Evolutionary conservation across 2,888 invertebrate species (phyloP).

Genomic region (Lepidochitona cinerea): DNA sequence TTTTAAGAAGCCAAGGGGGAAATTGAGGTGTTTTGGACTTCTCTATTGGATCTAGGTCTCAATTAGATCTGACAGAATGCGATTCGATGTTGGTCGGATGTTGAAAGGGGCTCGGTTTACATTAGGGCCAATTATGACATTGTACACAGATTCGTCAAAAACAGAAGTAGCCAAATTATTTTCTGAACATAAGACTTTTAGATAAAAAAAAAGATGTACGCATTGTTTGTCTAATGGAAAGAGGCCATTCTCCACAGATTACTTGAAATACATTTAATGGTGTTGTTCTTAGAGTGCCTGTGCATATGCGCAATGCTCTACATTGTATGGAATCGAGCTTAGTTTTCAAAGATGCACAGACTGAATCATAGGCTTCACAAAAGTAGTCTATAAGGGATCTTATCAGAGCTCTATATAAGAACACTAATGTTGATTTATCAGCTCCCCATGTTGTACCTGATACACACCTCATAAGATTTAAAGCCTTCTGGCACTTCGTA

Average conservation of each 20-base stretch:
- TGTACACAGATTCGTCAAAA: no score
- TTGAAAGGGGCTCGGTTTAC: no score
- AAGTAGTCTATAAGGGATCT: neutral
- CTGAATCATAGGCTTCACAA: constrained; percentile 1
- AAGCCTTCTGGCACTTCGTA: neutral
- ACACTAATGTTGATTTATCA: neutral
- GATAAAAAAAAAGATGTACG: neutral
- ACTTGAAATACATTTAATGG: neutral
- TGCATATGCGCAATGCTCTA: neutral
- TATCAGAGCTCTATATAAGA: neutral
- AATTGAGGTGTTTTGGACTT: no score
- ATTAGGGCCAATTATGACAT: no score
- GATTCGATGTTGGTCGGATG: no score
- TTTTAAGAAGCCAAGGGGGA: no score
- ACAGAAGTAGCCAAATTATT: no score
- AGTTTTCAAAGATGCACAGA: neutral
- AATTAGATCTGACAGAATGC: no score
- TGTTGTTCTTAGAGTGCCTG: neutral
- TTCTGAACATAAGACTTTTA: no score
- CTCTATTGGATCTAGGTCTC: no score
- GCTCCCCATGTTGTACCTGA: neutral
- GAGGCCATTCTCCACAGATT: neutral
- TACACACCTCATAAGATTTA: neutral
- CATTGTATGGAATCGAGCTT: neutral
- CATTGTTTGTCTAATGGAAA: neutral